Conservation (phyloP, 2,888 invertebrate species). For the Synergus umbraculus region DNA sequence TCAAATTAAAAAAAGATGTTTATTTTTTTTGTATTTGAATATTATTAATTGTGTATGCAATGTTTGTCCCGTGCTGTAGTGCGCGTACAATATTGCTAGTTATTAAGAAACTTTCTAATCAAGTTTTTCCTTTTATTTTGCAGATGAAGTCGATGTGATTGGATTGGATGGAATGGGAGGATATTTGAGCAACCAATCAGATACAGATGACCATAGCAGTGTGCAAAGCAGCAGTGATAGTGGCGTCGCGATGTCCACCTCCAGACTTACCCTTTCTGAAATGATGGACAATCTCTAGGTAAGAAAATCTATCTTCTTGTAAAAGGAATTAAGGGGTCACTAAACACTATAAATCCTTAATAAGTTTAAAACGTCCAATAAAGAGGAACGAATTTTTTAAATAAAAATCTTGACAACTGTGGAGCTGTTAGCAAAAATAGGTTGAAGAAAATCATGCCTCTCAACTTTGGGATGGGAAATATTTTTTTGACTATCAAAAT, state of each 20-base stretch:
- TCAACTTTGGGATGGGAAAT: no score
- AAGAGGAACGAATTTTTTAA: no score
- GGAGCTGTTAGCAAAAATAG: no score
- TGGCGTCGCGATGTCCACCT: constrained; percentile 85
- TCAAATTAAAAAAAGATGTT: no score
- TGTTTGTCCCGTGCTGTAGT: neutral
- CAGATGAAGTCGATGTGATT: constrained; percentile 92
- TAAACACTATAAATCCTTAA: neutral
- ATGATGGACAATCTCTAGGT: constrained; percentile 79
- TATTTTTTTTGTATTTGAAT: no score
- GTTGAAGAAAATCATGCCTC: no score
- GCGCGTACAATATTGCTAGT: neutral
- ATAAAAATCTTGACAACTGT: no score
- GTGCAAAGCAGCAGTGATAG: constrained; percentile 88
- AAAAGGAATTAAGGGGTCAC: neutral
- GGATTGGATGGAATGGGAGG: constrained; percentile 74
- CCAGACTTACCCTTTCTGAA: constrained; percentile 83
- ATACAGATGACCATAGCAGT: constrained; percentile 90
- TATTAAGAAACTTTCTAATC: constrained; percentile 3
- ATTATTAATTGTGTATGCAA: neutral
- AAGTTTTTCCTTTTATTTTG: constrained; percentile 66
- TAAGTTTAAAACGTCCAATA: no score
- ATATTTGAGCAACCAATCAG: constrained; percentile 90
- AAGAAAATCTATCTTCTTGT: neutral
- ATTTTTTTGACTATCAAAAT: no score